A percentile compares a stretch with the other conserved stretches of the same genome.
phyloP scores from a whole-genome alignment of 2,797 vertebrate genomes.

The Epinephelus coioides region DNA sequence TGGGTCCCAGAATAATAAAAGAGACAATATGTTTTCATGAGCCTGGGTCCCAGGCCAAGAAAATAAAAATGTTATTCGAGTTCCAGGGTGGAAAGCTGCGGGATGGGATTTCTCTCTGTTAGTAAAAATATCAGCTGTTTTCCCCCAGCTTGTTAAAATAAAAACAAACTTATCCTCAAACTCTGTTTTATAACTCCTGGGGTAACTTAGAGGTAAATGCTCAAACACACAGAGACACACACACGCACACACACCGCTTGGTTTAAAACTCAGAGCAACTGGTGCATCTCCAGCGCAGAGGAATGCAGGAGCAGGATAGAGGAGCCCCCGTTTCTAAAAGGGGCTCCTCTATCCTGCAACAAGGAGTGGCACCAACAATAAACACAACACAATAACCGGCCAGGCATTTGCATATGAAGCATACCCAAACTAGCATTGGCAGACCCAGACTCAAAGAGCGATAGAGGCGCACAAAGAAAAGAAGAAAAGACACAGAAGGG shows the following conservation, averaged over 20 bases:
- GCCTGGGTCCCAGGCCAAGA: conserved; percentile 61
- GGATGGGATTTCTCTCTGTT: conserved; percentile 45
- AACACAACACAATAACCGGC: conserved; percentile 50
- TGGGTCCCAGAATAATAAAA: conserved; percentile 67
- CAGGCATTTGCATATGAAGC: conserved; percentile 68
- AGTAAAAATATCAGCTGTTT: conserved; percentile 56
- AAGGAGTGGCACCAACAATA: conserved; percentile 56
- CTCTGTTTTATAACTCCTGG: conserved; percentile 55
- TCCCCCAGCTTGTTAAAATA: conserved; percentile 55
- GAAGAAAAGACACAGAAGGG: conserved; percentile 17
- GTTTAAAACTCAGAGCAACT: conserved; percentile 42
- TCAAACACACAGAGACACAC: conserved; percentile 35
- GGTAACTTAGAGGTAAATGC: conserved; percentile 67
- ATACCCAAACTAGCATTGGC: conserved; percentile 34
- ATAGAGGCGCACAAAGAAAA: conserved; percentile 1
- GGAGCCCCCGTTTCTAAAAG: conserved; percentile 57
- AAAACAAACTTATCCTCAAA: conserved; percentile 62
- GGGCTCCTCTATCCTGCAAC: conserved; percentile 52
- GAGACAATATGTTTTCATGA: conserved; percentile 70
- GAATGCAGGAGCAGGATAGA: conserved; percentile 27
- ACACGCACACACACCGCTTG: conserved; percentile 18
- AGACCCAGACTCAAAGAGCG: conserved; percentile 36
- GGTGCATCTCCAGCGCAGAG: conserved; percentile 39
- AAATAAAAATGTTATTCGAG: conserved; percentile 56
- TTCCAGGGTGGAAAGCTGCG: conserved; percentile 37